Conservation (phyloP, 2,113 vertebrate genomes). For the Eudyptes chrysolophus region DNA sequence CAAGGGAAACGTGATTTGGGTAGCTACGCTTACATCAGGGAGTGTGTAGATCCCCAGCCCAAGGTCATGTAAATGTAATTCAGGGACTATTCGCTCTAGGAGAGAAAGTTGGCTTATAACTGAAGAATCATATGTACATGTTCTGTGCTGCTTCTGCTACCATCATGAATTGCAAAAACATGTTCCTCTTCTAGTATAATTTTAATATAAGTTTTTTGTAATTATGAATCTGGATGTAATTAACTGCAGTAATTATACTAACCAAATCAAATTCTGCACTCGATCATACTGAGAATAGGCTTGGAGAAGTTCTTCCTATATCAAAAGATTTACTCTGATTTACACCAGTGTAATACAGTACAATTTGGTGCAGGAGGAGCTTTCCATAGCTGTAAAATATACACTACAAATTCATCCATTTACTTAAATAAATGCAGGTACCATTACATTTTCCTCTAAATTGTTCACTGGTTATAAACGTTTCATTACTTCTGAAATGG, state of each 20-base stretch:
- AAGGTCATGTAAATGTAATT: constrained; percentile 34
- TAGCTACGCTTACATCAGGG: neutral
- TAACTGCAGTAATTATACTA: neutral
- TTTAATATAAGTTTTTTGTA: neutral
- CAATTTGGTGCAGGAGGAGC: neutral
- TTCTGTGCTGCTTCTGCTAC: neutral
- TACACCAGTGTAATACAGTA: neutral
- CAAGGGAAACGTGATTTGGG: constrained; percentile 12
- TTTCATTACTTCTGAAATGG: neutral
- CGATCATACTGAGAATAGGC: neutral
- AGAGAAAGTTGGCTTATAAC: neutral
- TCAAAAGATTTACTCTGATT: neutral
- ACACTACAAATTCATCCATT: neutral
- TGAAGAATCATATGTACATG: neutral
- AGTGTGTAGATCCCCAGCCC: neutral
- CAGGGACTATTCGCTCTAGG: neutral
- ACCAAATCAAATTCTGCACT: neutral
- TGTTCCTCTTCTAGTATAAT: neutral
- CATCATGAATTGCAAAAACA: neutral
- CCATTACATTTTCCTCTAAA: neutral
- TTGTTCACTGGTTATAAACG: neutral
- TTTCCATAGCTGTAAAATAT: neutral
- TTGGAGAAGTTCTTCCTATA: neutral
- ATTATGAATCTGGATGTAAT: neutral
- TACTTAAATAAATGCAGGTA: neutral